Evolutionary conservation across 2,113 vertebrate species (phyloP), one percentile per base, ranked within the genome.

Genomic region (Rhinoderma darwinii): DNA sequence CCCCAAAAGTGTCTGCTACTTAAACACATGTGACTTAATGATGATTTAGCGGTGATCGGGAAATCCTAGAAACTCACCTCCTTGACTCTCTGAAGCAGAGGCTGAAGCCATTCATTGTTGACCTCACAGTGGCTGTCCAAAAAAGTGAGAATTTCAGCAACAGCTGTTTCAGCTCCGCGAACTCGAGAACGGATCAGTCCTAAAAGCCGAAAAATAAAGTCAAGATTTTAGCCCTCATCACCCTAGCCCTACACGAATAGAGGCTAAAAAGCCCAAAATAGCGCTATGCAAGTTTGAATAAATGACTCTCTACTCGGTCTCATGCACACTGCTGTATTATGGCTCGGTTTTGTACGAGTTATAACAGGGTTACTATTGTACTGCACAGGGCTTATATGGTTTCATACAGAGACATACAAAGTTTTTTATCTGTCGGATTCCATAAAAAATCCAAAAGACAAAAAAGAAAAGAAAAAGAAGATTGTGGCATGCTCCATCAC

Each of bases 91-190:
- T 98, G 97, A 85, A 99, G 95, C 96, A 99, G 96, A 5, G 98
- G 98, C 94, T 98, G 97, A 81, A 99, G 95, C 98, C 98, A 99
- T 88, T 99, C 97, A 0, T 91, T 91, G 92, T 99, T 99, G 88
- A 99, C 98, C 89, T 99, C 98, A 35, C 98, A 99, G 93, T 99
- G 98, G 89, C 98, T 99, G 91, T 99, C 98, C 91, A 99, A 87
- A 91, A 99, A 99, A 75, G 98, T 99, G 88, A 99, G 94, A 90
- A 99, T 89, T 22, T 96, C 91, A 84, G 97, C 96, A 0, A 93
- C 72, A 1, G 98, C 98, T 30, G 94, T 92, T 37, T 96, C 96
- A 27, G 98, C 98, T 78, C 98, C 98, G 7, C 96, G 95, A 30
- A 99, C 98, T 1, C 98, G 96, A 30, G 98, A 99, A 47, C 98